Conservation (phyloP, 1,140 invertebrate species). For the Drosophila azteca region DNA sequence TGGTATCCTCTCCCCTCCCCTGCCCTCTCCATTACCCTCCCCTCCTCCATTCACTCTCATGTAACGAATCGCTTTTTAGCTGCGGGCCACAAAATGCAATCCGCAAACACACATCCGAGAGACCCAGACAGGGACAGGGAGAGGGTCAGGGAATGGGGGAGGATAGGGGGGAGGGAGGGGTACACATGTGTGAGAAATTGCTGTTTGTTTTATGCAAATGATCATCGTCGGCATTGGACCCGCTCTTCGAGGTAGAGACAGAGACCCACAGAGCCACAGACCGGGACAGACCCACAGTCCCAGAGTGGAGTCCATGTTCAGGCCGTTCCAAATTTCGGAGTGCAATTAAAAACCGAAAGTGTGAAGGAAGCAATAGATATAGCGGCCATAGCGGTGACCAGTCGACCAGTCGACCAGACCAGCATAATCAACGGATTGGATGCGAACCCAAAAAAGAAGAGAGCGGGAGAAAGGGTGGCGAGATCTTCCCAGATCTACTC, state of each 20-base stretch:
- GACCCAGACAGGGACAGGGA: neutral
- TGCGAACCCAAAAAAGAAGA: neutral
- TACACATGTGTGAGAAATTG: slow-evolving; percentile 71
- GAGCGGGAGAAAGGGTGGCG: neutral
- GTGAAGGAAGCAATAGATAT: slow-evolving; percentile 49
- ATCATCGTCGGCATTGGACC: slow-evolving; percentile 51
- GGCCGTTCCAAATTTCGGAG: slow-evolving; percentile 45
- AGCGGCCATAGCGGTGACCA: neutral
- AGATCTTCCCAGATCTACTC: neutral
- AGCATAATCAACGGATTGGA: slow-evolving; percentile 32
- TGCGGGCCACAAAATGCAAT: slow-evolving; percentile 68
- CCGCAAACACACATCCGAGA: slow-evolving; percentile 34
- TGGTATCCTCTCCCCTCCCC: neutral
- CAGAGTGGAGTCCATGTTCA: slow-evolving; percentile 1
- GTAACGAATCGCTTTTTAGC: slow-evolving; percentile 71
- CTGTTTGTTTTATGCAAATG: slow-evolving; percentile 82
- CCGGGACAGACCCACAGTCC: no score
- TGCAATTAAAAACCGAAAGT: slow-evolving; percentile 77
- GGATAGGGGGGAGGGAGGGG: no score
- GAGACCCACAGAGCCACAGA: slow-evolving; percentile 11
- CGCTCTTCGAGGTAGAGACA: neutral
- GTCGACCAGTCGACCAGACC: slow-evolving; percentile 5
- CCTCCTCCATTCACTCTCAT: slow-evolving; percentile 22
- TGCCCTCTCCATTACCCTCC: no score
- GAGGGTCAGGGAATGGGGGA: no score